Evolutionary conservation across 2,888 invertebrate genomes (phyloP).

Genomic region (Phyto melanocephala): DNA sequence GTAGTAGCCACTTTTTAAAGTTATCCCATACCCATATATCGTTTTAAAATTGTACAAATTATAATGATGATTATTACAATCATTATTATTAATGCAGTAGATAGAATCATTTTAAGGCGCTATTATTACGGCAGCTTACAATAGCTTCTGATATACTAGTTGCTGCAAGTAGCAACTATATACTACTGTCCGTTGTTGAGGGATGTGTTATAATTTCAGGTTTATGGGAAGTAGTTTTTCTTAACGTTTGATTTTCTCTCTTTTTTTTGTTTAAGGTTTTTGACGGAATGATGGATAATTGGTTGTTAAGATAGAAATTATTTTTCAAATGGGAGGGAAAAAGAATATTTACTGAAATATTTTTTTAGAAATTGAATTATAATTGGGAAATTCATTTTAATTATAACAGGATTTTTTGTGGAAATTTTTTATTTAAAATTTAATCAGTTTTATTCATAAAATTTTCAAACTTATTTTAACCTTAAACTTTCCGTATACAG

Average conservation of each 20-base stretch:
- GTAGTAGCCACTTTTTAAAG: slow-evolving; percentile 3
- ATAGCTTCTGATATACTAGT: slow-evolving; percentile 32
- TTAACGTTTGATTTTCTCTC: neutral
- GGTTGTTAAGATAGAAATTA: neutral
- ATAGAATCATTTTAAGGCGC: slow-evolving; percentile 31
- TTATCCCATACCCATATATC: slow-evolving; percentile 30
- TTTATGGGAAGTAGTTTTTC: slow-evolving; percentile 37
- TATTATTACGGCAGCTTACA: slow-evolving; percentile 30
- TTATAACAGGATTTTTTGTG: too few species aligned
- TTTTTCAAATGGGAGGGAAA: neutral
- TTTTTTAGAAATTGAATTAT: slow-evolving; percentile 4
- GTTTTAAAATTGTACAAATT: slow-evolving; percentile 48
- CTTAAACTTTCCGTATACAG: too few species aligned
- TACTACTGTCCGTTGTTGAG: slow-evolving; percentile 16
- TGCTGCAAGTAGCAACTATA: slow-evolving; percentile 50
- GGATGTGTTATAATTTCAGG: slow-evolving; percentile 39
- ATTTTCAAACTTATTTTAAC: too few species aligned
- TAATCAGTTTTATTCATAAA: too few species aligned
- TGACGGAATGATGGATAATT: neutral
- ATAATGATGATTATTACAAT: slow-evolving; percentile 55
- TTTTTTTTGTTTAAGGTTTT: neutral
- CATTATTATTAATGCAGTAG: slow-evolving; percentile 29
- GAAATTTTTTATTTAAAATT: too few species aligned
- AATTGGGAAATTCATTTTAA: neutral
- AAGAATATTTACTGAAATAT: neutral